Percentiles rank a stretch among this genome's conserved stretches.
Conservation (phyloP, 2,113 vertebrate species). For the Pseudorectes ferrugineus region DNA sequence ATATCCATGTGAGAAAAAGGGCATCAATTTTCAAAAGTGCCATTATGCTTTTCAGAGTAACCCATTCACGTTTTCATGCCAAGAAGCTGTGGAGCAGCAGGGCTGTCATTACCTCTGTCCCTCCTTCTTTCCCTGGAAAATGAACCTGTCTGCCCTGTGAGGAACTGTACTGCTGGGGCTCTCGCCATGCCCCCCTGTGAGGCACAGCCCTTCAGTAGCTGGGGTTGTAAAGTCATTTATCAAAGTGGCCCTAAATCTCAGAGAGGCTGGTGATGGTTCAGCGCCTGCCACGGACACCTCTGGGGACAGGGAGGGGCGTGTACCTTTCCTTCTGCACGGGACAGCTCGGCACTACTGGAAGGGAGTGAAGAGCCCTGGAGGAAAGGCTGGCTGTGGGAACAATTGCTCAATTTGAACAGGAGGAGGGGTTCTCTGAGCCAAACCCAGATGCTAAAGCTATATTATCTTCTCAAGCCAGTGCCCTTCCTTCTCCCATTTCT, state of each 20-base stretch:
- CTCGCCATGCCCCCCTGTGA: fast-evolving
- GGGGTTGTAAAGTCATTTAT: background rate
- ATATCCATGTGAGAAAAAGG: background rate
- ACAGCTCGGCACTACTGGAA: background rate
- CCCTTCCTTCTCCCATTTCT: background rate
- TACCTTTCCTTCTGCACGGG: fast-evolving
- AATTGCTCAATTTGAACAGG: background rate
- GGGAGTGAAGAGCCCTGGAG: background rate
- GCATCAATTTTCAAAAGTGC: background rate
- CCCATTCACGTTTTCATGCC: background rate
- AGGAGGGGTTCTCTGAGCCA: background rate
- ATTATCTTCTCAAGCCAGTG: background rate
- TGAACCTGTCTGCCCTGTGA: background rate
- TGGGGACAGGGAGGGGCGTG: fast-evolving
- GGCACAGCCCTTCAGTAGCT: background rate
- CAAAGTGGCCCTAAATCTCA: background rate
- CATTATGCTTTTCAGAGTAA: background rate
- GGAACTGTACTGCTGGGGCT: background rate
- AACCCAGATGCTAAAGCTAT: background rate
- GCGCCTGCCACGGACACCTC: fast-evolving
- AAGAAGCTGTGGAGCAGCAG: background rate
- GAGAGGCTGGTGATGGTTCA: background rate
- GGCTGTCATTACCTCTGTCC: background rate
- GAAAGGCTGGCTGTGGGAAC: background rate
- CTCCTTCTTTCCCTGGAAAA: background rate